Conservation (phyloP, 2,888 invertebrate species). For the Bugulina stolonifera region DNA sequence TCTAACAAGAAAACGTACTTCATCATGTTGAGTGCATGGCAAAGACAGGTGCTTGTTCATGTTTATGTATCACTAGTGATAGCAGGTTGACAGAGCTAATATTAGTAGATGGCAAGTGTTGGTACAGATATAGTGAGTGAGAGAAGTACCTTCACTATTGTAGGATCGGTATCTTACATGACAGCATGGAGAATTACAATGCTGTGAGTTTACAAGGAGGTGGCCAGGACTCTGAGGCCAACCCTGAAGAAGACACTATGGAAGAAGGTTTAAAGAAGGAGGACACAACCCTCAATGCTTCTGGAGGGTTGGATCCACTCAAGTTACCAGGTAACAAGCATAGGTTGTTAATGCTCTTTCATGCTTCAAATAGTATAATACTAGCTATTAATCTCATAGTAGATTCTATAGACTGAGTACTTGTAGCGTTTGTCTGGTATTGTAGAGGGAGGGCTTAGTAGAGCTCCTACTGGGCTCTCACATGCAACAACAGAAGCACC, state of each 20-base stretch:
- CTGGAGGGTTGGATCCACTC: neutral
- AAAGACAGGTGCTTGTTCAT: no score
- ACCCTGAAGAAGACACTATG: constrained; percentile 38
- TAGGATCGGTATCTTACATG: constrained; percentile 15
- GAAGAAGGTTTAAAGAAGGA: constrained; percentile 35
- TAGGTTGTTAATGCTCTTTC: neutral
- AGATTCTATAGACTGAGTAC: neutral
- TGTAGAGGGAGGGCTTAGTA: constrained; percentile 30
- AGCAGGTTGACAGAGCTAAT: no score
- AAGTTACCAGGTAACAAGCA: constrained; percentile 22
- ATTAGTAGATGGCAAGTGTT: no score
- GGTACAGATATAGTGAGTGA: neutral
- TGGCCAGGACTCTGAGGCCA: neutral
- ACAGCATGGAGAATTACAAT: constrained; percentile 24
- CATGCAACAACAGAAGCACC: constrained; percentile 34
- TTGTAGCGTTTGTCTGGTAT: neutral
- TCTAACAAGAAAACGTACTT: no score
- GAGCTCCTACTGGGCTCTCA: constrained; percentile 38
- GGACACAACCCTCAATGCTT: neutral
- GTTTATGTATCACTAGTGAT: no score
- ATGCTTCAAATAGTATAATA: no score
- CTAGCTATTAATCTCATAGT: neutral
- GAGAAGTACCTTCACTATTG: neutral
- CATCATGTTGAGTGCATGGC: no score
- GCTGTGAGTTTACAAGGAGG: constrained; percentile 10